Percentiles rank a stretch among this genome's conserved stretches.
phyloP scores from a whole-genome alignment of 1,140 invertebrate species.

The Spodoptera litura region DNA sequence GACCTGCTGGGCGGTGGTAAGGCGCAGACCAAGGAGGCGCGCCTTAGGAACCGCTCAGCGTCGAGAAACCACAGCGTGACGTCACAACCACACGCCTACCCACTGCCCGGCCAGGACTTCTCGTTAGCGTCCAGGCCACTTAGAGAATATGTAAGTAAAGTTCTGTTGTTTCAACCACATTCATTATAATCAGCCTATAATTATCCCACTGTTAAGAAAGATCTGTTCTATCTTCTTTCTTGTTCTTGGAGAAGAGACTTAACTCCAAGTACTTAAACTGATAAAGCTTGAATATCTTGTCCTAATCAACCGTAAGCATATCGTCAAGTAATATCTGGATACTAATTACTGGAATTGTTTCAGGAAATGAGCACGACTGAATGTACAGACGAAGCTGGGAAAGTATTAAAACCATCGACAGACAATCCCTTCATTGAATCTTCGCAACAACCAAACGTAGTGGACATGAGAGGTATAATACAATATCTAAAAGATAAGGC shows the following conservation, averaged over 20 bases:
- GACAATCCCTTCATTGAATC: slow-evolving; percentile 97
- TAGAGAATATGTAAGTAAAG: slow-evolving; percentile 89
- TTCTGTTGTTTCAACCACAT: background rate
- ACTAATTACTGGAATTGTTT: slow-evolving; percentile 46
- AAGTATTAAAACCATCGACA: slow-evolving; percentile 91
- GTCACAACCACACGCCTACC: slow-evolving; percentile 87
- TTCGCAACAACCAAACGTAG: slow-evolving; percentile 94
- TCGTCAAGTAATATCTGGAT: background rate
- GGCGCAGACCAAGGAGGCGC: slow-evolving; percentile 94
- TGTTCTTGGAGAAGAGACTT: no score
- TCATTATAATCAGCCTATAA: no score
- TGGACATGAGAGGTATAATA: slow-evolving; percentile 96
- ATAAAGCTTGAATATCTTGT: no score
- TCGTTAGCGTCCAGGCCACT: slow-evolving; percentile 90
- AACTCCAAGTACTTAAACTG: no score
- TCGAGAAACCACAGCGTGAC: slow-evolving; percentile 89
- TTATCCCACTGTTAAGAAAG: no score
- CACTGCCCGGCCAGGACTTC: slow-evolving; percentile 89
- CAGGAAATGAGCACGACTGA: slow-evolving; percentile 90
- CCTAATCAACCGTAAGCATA: no score
- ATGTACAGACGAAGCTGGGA: slow-evolving; percentile 92
- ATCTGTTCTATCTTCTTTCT: no score
- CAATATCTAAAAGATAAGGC: background rate
- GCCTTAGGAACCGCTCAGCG: slow-evolving; percentile 90
- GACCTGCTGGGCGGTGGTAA: slow-evolving; percentile 92